Conservation (phyloP, 1,140 invertebrate genomes). For the Myzus persicae region DNA sequence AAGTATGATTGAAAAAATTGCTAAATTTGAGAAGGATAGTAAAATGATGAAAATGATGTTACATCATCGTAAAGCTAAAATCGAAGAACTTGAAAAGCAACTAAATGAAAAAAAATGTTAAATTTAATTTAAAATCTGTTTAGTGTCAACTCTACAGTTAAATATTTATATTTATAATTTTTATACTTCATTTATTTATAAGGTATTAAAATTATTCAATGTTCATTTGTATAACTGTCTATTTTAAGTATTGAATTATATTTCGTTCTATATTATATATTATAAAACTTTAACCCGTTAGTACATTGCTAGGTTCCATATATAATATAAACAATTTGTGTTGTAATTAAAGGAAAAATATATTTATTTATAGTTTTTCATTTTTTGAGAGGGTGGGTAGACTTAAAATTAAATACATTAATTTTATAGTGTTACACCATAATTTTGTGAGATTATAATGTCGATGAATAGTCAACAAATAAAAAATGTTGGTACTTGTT, state of each 20-base stretch:
- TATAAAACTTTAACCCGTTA: neutral
- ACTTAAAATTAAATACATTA: neutral
- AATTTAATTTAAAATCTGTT: neutral
- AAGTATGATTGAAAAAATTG: constrained; percentile 31
- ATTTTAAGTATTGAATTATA: neutral
- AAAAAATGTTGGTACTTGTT: neutral
- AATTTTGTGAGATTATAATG: no score
- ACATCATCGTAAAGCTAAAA: constrained; percentile 48
- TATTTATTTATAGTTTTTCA: neutral
- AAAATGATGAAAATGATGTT: constrained; percentile 48
- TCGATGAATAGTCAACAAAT: neutral
- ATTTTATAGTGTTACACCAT: neutral
- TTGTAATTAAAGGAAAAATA: neutral
- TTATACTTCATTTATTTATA: neutral
- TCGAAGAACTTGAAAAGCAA: constrained; percentile 53
- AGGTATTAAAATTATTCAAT: neutral
- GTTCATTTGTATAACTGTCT: neutral
- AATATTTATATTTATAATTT: neutral
- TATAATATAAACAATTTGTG: constrained; percentile 1
- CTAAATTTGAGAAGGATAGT: constrained; percentile 44
- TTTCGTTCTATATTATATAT: neutral
- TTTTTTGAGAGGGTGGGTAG: neutral
- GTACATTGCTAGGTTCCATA: neutral
- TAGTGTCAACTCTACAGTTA: neutral
- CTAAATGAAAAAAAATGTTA: neutral